Conservation (phyloP, 1,140 invertebrate genomes). For the Calliopsis andreniformis region DNA sequence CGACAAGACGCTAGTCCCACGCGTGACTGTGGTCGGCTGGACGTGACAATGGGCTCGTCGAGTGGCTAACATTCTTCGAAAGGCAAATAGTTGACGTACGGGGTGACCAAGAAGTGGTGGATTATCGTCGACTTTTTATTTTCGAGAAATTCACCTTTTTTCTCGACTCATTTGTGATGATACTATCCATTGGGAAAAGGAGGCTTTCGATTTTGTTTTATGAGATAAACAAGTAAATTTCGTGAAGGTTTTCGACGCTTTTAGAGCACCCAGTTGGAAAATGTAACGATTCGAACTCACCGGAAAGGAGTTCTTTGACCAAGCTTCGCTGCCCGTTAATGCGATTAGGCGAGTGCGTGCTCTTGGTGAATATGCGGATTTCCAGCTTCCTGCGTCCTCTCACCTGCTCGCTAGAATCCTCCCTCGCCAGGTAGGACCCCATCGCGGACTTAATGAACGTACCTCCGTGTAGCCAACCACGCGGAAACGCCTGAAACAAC, state of each 20-base stretch:
- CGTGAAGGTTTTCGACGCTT: not conserved
- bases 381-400: conserved; percentile 46
- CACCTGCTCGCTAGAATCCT: conserved; percentile 29
- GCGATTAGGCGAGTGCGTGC: conserved; percentile 63
- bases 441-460: conserved; percentile 18
- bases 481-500: conserved; percentile 5
- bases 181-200: no score
- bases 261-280: not conserved
- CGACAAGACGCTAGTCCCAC: not conserved
- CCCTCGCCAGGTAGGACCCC: no score
- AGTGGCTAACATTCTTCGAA: conserved; percentile 32
- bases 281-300: not conserved
- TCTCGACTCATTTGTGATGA: no score
- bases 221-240: not conserved
- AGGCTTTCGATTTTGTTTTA: no score
- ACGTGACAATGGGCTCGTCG: conserved; percentile 20
- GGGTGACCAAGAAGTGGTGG: not conserved
- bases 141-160: no score
- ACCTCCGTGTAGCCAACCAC: not conserved
- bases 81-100: not conserved
- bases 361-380: conserved; percentile 59
- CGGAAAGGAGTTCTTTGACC: conserved; percentile 47
- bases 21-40: not conserved
- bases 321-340: conserved; percentile 59
- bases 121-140: not conserved